Conservation (phyloP, 2,797 vertebrate species). For the Sebastes wilsoni region DNA sequence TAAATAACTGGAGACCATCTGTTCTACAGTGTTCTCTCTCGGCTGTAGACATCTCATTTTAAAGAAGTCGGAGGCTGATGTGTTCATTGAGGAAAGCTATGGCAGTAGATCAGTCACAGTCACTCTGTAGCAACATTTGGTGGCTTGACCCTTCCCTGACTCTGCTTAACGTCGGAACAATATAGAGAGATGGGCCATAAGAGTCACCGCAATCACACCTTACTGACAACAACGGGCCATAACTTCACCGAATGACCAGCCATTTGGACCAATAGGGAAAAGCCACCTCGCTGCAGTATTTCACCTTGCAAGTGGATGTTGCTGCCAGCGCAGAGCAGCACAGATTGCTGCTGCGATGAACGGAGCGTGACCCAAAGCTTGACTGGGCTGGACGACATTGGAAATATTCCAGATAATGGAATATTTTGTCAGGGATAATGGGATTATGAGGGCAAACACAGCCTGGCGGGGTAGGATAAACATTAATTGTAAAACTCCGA, state of each 20-base stretch:
- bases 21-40: background rate
- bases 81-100: conserved; percentile 42
- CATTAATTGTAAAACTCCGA: conserved; percentile 49
- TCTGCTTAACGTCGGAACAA: conserved; percentile 68
- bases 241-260: conserved; percentile 60
- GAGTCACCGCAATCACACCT: conserved; percentile 67
- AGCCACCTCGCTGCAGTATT: conserved; percentile 30
- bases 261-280: conserved; percentile 56
- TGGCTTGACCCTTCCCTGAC: conserved; percentile 73
- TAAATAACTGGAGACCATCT: background rate
- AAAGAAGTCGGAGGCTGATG: conserved; percentile 33
- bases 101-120: conserved; percentile 36
- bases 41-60: conserved; percentile 34
- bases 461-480: conserved; percentile 57
- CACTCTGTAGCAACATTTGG: conserved; percentile 30
- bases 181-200: conserved; percentile 70
- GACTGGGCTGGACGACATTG: conserved; percentile 26
- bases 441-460: conserved; percentile 62
- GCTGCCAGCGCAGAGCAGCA: conserved; percentile 14
- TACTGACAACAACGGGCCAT: conserved; percentile 70
- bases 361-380: conserved; percentile 39
- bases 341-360: conserved; percentile 30
- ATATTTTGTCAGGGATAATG: conserved; percentile 69
- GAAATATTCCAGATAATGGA: conserved; percentile 63
- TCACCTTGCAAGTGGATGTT: conserved; percentile 46